A percentile compares a stretch with the other conserved stretches of the same genome.
Evolutionary conservation across 2,113 vertebrate species (phyloP).

Genomic region (Acinonyx jubatus): DNA sequence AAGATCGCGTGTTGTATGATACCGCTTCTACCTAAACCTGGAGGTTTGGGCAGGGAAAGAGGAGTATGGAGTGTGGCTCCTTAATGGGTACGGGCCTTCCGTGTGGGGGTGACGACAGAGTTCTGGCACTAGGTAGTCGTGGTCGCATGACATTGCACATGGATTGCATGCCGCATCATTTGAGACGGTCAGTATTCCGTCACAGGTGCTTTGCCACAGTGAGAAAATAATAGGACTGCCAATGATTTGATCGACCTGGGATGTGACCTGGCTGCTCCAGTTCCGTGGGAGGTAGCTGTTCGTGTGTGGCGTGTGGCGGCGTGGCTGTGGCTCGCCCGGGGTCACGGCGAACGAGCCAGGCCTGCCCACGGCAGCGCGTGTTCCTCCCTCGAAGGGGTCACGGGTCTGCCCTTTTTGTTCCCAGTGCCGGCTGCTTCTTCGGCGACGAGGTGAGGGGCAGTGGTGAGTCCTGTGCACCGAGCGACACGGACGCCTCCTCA

Average conservation of each 20-base stretch:
- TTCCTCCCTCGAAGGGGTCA: neutral
- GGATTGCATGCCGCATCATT: neutral
- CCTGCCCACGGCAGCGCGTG: rapidly evolving
- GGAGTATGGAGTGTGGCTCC: neutral
- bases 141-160: neutral
- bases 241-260: neutral
- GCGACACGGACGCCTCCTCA: conserved; percentile 85
- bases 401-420: conserved; percentile 36
- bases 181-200: neutral
- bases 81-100: neutral
- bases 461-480: conserved; percentile 83
- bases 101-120: neutral
- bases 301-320: rapidly evolving
- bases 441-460: conserved; percentile 91
- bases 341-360: neutral
- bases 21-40: rapidly evolving
- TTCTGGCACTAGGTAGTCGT: neutral
- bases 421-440: conserved; percentile 96
- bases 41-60: neutral
- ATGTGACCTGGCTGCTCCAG: rapidly evolving
- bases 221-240: rapidly evolving
- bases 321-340: no score
- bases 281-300: neutral
- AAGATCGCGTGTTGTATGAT: rapidly evolving
- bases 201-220: neutral